These are phyloP conservation scores for Cyanoderma ruficeps DNA, from an alignment of 2,113 vertebrate genomes.

Conservation along the genomic window DNA sequence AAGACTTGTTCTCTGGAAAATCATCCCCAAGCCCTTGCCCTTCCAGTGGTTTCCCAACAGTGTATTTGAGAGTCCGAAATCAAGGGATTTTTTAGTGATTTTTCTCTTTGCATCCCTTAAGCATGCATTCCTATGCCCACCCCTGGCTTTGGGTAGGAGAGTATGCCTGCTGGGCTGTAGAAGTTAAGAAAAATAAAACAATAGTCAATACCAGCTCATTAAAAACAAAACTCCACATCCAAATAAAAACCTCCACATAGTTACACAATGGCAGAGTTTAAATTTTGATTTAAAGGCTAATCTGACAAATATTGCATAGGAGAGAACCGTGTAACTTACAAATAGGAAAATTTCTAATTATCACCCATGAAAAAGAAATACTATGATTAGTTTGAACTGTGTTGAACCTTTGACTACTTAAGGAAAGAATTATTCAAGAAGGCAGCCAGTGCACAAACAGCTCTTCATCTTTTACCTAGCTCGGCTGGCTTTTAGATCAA, in stretches of 20 bases:
- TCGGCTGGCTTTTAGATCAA: conserved; percentile 2
- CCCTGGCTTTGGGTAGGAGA: background rate
- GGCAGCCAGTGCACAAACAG: background rate
- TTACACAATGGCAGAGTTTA: background rate
- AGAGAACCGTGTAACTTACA: background rate
- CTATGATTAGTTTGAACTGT: background rate
- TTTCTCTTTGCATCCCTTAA: background rate
- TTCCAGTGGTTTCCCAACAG: background rate
- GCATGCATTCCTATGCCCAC: background rate
- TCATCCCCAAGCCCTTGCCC: background rate
- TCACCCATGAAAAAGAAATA: background rate
- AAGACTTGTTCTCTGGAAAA: background rate
- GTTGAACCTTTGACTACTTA: conserved; percentile 4
- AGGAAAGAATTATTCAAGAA: background rate
- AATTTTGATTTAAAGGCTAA: background rate
- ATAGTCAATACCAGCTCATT: background rate
- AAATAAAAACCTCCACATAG: background rate
- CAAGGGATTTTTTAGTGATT: fast-evolving
- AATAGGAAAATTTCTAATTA: background rate
- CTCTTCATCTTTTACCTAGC: conserved; percentile 11
- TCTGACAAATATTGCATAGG: background rate
- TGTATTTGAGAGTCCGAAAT: background rate
- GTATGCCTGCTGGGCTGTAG: background rate
- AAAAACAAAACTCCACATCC: background rate
- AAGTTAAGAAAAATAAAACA: background rate